Percentiles rank a stretch among this genome's conserved stretches.
These are phyloP conservation scores for Leptopilina myrica DNA, from an alignment of 2,888 invertebrate species.

Conservation along the genomic window DNA sequence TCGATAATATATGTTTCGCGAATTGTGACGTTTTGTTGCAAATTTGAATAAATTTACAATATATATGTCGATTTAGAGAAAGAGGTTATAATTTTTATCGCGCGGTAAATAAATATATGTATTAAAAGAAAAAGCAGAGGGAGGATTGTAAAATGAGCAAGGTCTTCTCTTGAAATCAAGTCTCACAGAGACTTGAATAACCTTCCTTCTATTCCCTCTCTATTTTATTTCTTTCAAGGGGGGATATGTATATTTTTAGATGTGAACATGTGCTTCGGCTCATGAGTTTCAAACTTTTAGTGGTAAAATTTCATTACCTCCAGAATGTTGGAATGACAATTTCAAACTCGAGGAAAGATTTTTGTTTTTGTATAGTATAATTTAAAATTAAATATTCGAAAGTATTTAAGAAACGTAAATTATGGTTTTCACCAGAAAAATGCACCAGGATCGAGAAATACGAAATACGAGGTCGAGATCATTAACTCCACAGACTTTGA, in stretches of 20 bases:
- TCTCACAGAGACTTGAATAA: neutral
- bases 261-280: slow-evolving; percentile 36
- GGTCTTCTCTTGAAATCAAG: slow-evolving; percentile 32
- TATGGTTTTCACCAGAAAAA: slow-evolving; percentile 54
- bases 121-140: neutral
- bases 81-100: slow-evolving; percentile 10
- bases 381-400: neutral
- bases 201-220: slow-evolving; percentile 28
- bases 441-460: slow-evolving; percentile 69
- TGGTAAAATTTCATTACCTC: slow-evolving; percentile 19
- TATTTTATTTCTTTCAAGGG: slow-evolving; percentile 27
- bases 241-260: slow-evolving; percentile 36
- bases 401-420: neutral
- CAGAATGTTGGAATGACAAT: neutral
- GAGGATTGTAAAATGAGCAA: slow-evolving; percentile 30
- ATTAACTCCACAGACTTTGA: slow-evolving; percentile 68
- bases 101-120: too few species aligned
- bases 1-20: neutral
- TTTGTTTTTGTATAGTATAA: too few species aligned
- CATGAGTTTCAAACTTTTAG: slow-evolving; percentile 10
- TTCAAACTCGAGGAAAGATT: neutral
- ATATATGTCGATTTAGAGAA: neutral
- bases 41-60: neutral
- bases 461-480: slow-evolving; percentile 72
- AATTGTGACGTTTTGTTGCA: slow-evolving; percentile 1